Percentiles rank a stretch among this genome's conserved stretches.
Evolutionary conservation across 2,797 vertebrate genomes (phyloP).

Genomic region (Hozukius guyotensis): DNA sequence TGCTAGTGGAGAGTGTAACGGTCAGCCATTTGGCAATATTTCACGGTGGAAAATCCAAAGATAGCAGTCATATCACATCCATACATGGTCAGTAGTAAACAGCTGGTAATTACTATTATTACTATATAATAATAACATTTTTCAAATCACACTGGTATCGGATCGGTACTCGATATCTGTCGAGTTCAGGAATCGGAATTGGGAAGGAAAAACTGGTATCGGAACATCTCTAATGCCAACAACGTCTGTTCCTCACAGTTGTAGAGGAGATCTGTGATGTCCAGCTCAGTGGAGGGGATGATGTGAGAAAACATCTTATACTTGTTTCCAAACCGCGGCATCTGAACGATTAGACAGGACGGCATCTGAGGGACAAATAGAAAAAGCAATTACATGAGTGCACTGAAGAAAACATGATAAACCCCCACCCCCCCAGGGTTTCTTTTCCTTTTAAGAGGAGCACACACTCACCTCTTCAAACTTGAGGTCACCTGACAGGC

Average conservation of each 20-base stretch:
- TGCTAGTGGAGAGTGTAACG: too few species aligned
- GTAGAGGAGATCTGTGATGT: conserved; percentile 84
- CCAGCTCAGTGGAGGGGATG: conserved; percentile 84
- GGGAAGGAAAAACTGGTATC: too few species aligned
- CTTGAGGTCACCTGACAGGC: conserved; percentile 82
- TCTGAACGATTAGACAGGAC: conserved; percentile 85
- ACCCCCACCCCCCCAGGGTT: accelerated
- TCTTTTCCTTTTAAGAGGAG: neutral
- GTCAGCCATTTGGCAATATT: too few species aligned
- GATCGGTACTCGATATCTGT: too few species aligned
- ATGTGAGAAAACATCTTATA: conserved; percentile 88
- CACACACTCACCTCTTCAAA: conserved; percentile 81
- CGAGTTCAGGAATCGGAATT: too few species aligned
- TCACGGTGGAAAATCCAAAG: too few species aligned
- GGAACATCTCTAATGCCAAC: too few species aligned
- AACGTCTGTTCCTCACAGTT: conserved; percentile 74
- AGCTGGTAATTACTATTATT: too few species aligned
- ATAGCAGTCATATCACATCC: too few species aligned
- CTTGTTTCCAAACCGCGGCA: conserved; percentile 88
- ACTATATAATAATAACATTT: too few species aligned
- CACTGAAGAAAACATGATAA: neutral
- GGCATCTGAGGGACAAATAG: conserved; percentile 73
- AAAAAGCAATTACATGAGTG: neutral
- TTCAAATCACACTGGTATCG: too few species aligned
- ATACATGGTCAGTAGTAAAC: too few species aligned